Percentiles rank a stretch among this genome's conserved stretches.
Evolutionary conservation across 1,140 invertebrate species (phyloP).

Genomic region (Pissodes strobi): DNA sequence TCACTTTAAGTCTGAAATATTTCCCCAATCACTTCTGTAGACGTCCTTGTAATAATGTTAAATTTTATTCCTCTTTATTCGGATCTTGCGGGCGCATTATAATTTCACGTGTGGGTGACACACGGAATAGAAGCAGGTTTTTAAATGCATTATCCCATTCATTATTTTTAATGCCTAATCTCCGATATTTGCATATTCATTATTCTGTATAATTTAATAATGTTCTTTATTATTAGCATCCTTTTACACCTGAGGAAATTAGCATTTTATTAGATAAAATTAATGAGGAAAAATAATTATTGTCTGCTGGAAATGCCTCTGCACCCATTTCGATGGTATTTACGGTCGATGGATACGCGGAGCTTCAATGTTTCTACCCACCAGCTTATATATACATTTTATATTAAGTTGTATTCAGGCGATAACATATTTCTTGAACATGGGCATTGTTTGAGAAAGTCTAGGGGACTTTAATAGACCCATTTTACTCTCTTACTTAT

Average conservation of each 20-base stretch:
- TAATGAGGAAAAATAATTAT: constrained; percentile 11
- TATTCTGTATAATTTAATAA: constrained; percentile 27
- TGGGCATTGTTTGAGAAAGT: no score
- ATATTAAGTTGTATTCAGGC: constrained; percentile 7
- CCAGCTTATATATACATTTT: neutral
- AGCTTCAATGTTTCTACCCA: neutral
- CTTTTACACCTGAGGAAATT: constrained; percentile 25
- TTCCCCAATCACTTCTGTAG: constrained; percentile 43
- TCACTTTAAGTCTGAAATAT: constrained; percentile 48
- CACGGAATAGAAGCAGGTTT: constrained; percentile 29
- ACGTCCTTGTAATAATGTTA: constrained; percentile 38
- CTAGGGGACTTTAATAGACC: no score
- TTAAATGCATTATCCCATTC: constrained; percentile 40
- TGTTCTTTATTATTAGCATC: constrained; percentile 20
- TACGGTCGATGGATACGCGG: constrained; percentile 4
- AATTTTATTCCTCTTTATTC: constrained; percentile 24
- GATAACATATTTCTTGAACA: no score
- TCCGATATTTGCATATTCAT: constrained; percentile 31
- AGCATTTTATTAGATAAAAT: constrained; percentile 23
- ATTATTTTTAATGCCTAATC: constrained; percentile 39
- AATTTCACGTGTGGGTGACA: constrained; percentile 45
- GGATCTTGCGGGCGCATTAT: constrained; percentile 21
- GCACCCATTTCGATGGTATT: constrained; percentile 12
- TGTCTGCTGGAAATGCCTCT: constrained; percentile 3
- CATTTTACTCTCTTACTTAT: no score